phyloP scores from a whole-genome alignment of 2,113 vertebrate species.

The Spea multiplicata region DNA sequence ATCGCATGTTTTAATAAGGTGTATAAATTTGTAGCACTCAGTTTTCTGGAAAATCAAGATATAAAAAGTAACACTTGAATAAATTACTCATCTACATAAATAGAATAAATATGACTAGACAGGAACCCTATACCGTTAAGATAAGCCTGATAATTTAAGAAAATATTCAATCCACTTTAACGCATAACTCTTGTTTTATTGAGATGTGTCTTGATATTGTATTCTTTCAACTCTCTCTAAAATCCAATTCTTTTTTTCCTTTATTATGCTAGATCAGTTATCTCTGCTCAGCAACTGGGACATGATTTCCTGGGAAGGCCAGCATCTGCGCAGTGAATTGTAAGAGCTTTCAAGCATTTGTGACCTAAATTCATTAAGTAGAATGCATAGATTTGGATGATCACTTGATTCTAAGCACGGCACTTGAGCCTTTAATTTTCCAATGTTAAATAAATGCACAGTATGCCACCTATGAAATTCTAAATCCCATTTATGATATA shows the following conservation, averaged over 20 bases:
- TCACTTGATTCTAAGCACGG: conserved; percentile 29
- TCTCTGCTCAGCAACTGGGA: conserved; percentile 14
- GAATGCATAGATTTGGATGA: conserved; percentile 20
- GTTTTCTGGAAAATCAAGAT: no score
- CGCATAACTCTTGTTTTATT: no score
- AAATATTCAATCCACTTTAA: no score
- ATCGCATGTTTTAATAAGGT: no score
- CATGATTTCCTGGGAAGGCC: conserved; percentile 35
- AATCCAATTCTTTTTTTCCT: background rate
- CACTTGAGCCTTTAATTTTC: background rate
- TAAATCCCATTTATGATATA: background rate
- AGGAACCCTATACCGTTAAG: no score
- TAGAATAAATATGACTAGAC: no score
- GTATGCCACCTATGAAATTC: background rate
- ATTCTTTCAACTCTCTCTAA: background rate
- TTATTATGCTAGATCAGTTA: conserved; percentile 2
- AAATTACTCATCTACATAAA: no score
- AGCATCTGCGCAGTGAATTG: conserved; percentile 24
- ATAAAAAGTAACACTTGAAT: no score
- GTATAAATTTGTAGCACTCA: no score
- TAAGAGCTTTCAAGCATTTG: conserved; percentile 33
- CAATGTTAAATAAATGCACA: background rate
- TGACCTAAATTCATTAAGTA: conserved; percentile 41
- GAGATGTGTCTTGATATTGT: background rate
- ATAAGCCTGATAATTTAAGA: no score